Conservation (phyloP, 2,888 invertebrate species). For the Trichopoda pennipes region DNA sequence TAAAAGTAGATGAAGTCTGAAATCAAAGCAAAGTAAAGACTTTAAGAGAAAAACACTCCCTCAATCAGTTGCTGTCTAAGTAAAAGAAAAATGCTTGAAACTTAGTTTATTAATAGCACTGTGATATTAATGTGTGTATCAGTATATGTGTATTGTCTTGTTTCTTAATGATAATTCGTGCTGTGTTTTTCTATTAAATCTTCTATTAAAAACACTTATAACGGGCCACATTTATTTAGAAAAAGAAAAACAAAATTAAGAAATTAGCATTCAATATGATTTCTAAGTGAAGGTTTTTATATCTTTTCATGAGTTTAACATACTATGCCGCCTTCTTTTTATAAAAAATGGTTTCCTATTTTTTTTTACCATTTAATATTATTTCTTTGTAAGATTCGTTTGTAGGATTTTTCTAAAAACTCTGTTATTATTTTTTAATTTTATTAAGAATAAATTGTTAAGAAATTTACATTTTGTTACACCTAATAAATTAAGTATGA, state of each 20-base stretch:
- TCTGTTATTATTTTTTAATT: background rate
- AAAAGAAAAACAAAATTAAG: background rate
- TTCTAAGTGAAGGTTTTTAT: conserved; percentile 62
- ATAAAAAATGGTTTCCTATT: conserved; percentile 50
- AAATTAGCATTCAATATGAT: conserved; percentile 78
- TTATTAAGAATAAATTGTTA: conserved; percentile 22
- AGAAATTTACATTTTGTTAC: conserved; percentile 12
- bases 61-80: conserved; percentile 59
- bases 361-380: background rate
- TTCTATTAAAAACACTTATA: conserved; percentile 69
- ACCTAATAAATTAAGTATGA: no score
- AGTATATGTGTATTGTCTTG: conserved; percentile 21
- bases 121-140: conserved; percentile 30
- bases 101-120: conserved; percentile 62
- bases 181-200: conserved; percentile 42
- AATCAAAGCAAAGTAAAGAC: conserved; percentile 59
- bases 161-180: conserved; percentile 64
- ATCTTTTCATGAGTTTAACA: conserved; percentile 26
- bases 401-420: background rate
- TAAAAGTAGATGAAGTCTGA: conserved; percentile 54
- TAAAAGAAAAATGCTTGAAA: conserved; percentile 34
- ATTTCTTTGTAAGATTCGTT: background rate
- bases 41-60: conserved; percentile 57
- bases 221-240: conserved; percentile 60
- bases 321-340: conserved; percentile 48